Percentiles rank a stretch among this genome's conserved stretches.
Evolutionary conservation across 2,888 invertebrate species (phyloP).

Genomic region (Adineta ricciae): DNA sequence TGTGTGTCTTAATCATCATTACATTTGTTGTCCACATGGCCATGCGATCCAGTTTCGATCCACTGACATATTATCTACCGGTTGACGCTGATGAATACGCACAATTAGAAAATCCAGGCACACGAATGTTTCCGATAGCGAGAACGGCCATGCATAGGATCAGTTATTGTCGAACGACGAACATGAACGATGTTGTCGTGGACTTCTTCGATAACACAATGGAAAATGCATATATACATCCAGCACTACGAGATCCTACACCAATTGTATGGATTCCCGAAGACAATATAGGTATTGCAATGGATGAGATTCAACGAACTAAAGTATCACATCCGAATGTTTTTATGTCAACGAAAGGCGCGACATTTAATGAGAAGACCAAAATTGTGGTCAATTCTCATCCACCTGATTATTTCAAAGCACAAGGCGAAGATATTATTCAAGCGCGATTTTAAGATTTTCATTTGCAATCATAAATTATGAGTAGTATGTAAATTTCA

Average conservation of each 20-base stretch:
- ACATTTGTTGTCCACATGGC: not conserved
- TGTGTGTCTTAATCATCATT: not conserved
- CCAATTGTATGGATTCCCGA: not conserved
- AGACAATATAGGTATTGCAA: not conserved
- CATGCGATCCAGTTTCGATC: not conserved
- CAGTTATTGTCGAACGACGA: not conserved
- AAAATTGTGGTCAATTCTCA: not conserved
- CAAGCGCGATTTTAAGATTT: too few species aligned
- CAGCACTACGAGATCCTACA: not conserved
- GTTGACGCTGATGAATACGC: not conserved
- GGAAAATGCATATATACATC: not conserved
- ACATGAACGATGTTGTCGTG: not conserved
- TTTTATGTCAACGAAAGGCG: not conserved
- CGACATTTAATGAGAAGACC: not conserved
- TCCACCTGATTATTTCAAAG: not conserved
- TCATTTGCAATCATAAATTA: too few species aligned
- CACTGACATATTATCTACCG: not conserved
- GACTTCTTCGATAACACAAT: not conserved
- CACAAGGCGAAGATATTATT: too few species aligned
- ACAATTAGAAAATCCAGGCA: not conserved
- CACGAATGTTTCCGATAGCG: not conserved
- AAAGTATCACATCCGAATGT: not conserved
- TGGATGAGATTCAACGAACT: not conserved
- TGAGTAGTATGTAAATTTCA: too few species aligned
- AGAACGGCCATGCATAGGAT: not conserved